Conservation (phyloP, 2,113 vertebrate species). For the Speoplatyrhinus poulsoni region DNA sequence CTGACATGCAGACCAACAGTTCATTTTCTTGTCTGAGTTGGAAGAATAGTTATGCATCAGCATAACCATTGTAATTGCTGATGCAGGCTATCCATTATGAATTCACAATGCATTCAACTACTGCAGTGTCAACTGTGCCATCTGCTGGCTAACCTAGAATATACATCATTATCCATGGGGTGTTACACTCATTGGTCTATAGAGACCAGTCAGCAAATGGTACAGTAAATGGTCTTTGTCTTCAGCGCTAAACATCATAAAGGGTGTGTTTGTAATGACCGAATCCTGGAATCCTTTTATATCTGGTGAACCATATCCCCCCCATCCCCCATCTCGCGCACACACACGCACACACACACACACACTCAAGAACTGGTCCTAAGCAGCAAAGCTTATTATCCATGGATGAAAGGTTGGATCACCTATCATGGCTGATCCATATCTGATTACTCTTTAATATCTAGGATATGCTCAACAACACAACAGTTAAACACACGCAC, state of each 20-base stretch:
- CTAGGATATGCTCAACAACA: background rate
- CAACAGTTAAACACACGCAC: background rate
- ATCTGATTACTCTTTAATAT: conserved; percentile 42
- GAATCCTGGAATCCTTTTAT: too few relatives aligned
- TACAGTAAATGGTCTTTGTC: conserved; percentile 34
- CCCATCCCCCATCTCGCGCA: too few relatives aligned
- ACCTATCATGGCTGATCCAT: conserved; percentile 40
- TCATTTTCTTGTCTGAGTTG: conserved; percentile 7
- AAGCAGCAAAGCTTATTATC: conserved; percentile 55
- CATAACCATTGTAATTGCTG: conserved; percentile 52
- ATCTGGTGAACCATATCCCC: too few relatives aligned
- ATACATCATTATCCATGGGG: conserved; percentile 24
- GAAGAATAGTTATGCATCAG: conserved; percentile 42
- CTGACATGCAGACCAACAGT: too few relatives aligned
- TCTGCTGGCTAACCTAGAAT: conserved; percentile 52
- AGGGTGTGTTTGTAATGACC: too few relatives aligned
- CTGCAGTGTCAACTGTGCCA: conserved; percentile 56
- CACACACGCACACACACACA: too few relatives aligned
- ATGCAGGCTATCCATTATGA: conserved; percentile 52
- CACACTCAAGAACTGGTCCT: conserved; percentile 33
- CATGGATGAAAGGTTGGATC: conserved; percentile 48
- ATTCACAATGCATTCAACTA: conserved; percentile 43
- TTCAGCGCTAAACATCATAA: conserved; percentile 34
- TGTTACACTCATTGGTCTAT: conserved; percentile 22
- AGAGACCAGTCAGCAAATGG: conserved; percentile 27